Evolutionary conservation across 2,888 invertebrate species (phyloP), one percentile per base, ranked within the genome.

Genomic region (Notodonta dromedarius): DNA sequence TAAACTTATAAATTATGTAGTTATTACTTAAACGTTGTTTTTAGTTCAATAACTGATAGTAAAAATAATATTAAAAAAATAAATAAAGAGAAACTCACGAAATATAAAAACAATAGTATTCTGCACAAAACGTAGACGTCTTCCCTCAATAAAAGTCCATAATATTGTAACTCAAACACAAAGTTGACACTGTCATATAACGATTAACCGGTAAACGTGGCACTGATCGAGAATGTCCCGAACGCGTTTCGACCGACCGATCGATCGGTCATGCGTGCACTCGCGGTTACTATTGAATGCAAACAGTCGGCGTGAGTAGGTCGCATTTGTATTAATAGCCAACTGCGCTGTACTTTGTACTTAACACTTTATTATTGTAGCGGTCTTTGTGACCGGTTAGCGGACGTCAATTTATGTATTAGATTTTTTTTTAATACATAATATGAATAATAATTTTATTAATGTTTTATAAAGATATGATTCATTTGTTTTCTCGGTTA

Each of bases 251-350:
- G 69, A 59, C 48, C 57, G 40, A 56, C 56, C 69, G 68, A 66
- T 70, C 66, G 72, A 70, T 71, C 74, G 70, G 71, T 68, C 69
- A 71, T 79, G 75, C 84, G 84, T 81, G 87, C 81, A 80, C 80
- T 78, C 79, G 65, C 75, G 75, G 64, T 69, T 69, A 80, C 77
- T 73, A 78, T 78, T 74, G 76, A 85, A 81, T 86, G 80, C 81
- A 82, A 81, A 84, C 84, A 84, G 82, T 82, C 74, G 66, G 71
- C 52, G 64, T 58, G 81, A 80, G 80, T 80, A 74, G 83, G 80
- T 81, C 82, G 87, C 74, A 74, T 80, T 86, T 85, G 86, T 90
- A 90, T 90, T 86, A 89, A 90, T 89, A 90, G 88, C 82, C 67
- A 67, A 69, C 67, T 68, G 66, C 71, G 74, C 71, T 60, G 75